phyloP scores from a whole-genome alignment of 2,113 vertebrate genomes.

The Phalacrocorax brasilianus region DNA sequence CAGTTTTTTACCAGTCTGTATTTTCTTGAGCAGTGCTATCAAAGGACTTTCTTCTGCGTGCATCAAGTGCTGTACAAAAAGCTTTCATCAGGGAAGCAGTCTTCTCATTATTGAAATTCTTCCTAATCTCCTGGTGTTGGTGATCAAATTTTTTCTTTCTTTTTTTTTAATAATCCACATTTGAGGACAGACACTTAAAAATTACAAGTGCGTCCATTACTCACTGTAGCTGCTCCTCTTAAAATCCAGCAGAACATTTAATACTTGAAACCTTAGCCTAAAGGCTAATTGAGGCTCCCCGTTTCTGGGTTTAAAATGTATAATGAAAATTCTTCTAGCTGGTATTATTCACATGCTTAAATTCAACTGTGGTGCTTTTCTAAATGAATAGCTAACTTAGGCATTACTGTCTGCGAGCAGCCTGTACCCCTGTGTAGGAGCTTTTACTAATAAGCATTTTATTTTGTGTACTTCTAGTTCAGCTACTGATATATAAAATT shows the following conservation, averaged over 20 bases:
- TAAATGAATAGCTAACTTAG: not conserved
- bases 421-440: not conserved
- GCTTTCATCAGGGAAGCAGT: not conserved
- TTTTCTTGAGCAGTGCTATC: not conserved
- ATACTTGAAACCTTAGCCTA: not conserved
- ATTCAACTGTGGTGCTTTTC: not conserved
- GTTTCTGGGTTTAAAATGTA: not conserved
- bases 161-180: not conserved
- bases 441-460: not conserved
- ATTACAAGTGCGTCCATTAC: not conserved
- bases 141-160: not conserved
- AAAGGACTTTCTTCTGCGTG: not conserved
- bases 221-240: not conserved
- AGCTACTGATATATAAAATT: not conserved
- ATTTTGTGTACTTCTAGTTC: not conserved
- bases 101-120: not conserved
- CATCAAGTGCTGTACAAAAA: not conserved
- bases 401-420: not conserved
- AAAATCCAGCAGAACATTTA: not conserved
- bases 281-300: not conserved
- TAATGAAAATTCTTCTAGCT: not conserved
- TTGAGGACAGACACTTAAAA: not conserved
- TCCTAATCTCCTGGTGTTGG: not conserved
- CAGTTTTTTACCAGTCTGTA: not conserved
- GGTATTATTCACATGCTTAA: not conserved